Evolutionary conservation across 2,888 invertebrate genomes (phyloP).

Genomic region (Lacanobia oleracea): DNA sequence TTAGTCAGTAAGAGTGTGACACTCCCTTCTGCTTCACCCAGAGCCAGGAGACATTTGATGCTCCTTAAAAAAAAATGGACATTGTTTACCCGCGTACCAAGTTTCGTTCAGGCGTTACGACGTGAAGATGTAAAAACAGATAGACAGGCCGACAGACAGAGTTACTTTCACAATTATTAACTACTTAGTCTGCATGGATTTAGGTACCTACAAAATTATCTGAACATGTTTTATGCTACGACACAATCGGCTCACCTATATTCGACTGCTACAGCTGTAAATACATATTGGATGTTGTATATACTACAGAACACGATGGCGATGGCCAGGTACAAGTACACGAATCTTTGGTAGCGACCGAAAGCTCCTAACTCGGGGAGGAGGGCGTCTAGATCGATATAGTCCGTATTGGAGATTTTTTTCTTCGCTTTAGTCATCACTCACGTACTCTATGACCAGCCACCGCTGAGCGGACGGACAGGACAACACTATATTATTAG

Average conservation of each 20-base stretch:
- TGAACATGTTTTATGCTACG: neutral
- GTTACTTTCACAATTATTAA: neutral
- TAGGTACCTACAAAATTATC: no score
- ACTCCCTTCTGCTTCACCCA: no score
- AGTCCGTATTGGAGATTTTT: no score
- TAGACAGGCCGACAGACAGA: no score
- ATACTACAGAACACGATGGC: slow-evolving; percentile 85
- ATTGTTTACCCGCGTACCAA: no score
- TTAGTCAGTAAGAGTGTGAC: no score
- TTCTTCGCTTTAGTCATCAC: neutral
- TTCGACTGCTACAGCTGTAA: slow-evolving; percentile 83
- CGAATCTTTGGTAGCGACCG: slow-evolving; percentile 84
- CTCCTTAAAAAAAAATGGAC: no score
- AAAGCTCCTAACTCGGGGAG: slow-evolving; percentile 83
- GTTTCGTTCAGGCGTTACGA: no score
- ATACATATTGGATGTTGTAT: slow-evolving; percentile 88
- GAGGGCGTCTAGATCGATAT: slow-evolving; percentile 78
- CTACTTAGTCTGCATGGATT: no score
- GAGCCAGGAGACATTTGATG: no score
- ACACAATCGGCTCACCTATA: slow-evolving; percentile 84
- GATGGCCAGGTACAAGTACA: slow-evolving; percentile 83
- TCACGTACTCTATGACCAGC: neutral
- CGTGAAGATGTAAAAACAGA: no score
- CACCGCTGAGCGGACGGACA: no score
- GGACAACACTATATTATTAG: neutral